Evolutionary conservation across 1,140 invertebrate genomes (phyloP), one percentile per base, ranked within the genome.

Genomic region (Brachionus rotundiformis): DNA sequence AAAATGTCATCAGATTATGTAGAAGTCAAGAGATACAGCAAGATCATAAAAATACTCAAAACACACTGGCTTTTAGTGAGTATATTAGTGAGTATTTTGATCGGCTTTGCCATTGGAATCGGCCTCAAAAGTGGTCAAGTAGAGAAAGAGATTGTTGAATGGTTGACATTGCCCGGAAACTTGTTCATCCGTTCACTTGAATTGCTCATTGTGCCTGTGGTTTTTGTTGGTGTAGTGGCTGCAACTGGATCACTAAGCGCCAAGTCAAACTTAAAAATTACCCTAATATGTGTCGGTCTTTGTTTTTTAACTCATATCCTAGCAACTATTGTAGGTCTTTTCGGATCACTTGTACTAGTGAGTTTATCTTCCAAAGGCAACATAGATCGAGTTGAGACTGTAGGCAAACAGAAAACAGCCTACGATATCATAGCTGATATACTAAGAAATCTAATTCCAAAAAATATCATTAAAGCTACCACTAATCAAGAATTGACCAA

Each of bases 391-490:
- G 16, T 23, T 3, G 23, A 41, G 11, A 44, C 68, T 11, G 39
- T 44, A 3, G 68, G 39, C 7, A 79, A 79, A 61, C 59, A 79
- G 36, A 79, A 79, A 41, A 79, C 47, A 23, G 54, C 76, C 19
- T 79, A 79, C 16, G 76, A 79, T 31, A 63, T 79, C 33, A 79
- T 79, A 36, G 44, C 76, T 59, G 76, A 79, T 59, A 79, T 79
- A 31, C 25, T 79, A 19, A 33, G 25, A 36, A 63, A 54, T 31
- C 41, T 79, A 31, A 79, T 79, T 29, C 76, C 76, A 10, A 79
- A 79, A 41, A 79, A 79, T 10, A 79, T 79, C n/a, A 79, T 79
- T 11, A 79, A 79, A 63, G 76, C 76, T 16, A 79, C 76, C 3
- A 79, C 76, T 19, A 54, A 79, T 16, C 76, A 79, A 79, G 76